Evolutionary conservation across 2,113 vertebrate genomes (phyloP), one percentile per base, ranked within the genome.

Genomic region (Prionailurus bengalensis): DNA sequence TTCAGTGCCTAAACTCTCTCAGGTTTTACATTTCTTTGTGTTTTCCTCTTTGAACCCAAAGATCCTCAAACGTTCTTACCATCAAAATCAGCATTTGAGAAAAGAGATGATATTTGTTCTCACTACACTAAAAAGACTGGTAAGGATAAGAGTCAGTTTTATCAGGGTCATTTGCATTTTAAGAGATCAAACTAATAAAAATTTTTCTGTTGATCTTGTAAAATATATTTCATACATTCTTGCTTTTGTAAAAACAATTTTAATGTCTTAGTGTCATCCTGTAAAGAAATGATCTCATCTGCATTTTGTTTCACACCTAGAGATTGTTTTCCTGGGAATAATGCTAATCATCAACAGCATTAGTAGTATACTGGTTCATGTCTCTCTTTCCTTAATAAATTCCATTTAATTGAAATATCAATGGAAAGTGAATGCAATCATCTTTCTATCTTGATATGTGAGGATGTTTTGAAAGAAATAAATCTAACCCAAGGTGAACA

Each of bases 331-430:
- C 39, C 31, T 55, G 9, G 74, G 81, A 88, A 51, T 19, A 66
- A 83, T 11, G 78, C 45, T 63, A 53, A 84, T 71, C 42, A 71
- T 53, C 45, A 94, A 42, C 4, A 88, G 7, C 29, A 36, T 2
- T 29, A 33, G 58, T 9, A n/a, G 31, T 74, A 25, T 74, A 25
- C 29, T 19, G 0, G 94, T 96, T 74, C 58, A 27, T 6, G 11
- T 66, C 39, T 73, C 63, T 95, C 48, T 65, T 48, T 29, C 61
- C 55, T 74, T 51, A 48, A 27, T 31, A 83, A 97, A 91, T 39
- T 25, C 76, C 25, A 63, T 29, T 87, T 83, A 80, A 95, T 16
- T 83, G 42, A 89, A 96, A 53, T 89, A 76, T 70, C 45, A 53
- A 4, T 88, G 71, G 70, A 80, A 89, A 89, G 31, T 19, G 25